Conservation (phyloP, 2,888 invertebrate species). For the Trichogramma dendrolimi region DNA sequence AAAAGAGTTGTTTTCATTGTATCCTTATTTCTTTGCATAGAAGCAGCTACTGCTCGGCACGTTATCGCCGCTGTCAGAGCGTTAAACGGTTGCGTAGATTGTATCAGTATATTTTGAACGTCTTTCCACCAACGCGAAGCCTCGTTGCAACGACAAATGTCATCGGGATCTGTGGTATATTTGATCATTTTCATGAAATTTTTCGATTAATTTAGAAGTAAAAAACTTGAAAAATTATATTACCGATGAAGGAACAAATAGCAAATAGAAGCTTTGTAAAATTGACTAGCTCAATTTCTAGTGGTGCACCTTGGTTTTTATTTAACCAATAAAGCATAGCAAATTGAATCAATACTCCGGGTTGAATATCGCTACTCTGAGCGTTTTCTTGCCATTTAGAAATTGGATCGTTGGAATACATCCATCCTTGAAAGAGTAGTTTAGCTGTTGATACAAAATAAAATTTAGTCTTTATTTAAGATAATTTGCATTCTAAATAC, state of each 20-base stretch:
- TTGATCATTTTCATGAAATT: neutral
- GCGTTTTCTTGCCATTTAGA: constrained; percentile 49
- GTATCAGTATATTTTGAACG: constrained; percentile 68
- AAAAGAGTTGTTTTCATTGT: constrained; percentile 23
- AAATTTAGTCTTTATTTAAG: constrained; percentile 9
- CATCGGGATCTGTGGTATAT: constrained; percentile 49
- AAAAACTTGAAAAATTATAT: constrained; percentile 12
- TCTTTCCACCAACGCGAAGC: constrained; percentile 79
- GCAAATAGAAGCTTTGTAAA: constrained; percentile 64
- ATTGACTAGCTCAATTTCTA: constrained; percentile 64
- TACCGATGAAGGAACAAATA: constrained; percentile 62
- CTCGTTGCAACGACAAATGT: constrained; percentile 63
- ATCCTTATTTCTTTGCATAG: constrained; percentile 53
- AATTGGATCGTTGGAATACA: constrained; percentile 47
- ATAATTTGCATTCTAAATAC: constrained; percentile 24
- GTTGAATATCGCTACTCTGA: constrained; percentile 55
- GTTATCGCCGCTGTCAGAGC: constrained; percentile 80
- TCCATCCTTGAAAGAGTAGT: constrained; percentile 50
- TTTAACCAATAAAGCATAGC: constrained; percentile 71
- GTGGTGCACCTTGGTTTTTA: constrained; percentile 51
- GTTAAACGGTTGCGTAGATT: constrained; percentile 70
- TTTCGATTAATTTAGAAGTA: constrained; percentile 1
- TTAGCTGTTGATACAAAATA: constrained; percentile 41
- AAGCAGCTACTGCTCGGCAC: constrained; percentile 70
- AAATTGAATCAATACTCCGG: constrained; percentile 67